phyloP scores from a whole-genome alignment of 2,888 invertebrate species.

The Kryphioiulus occultus region DNA sequence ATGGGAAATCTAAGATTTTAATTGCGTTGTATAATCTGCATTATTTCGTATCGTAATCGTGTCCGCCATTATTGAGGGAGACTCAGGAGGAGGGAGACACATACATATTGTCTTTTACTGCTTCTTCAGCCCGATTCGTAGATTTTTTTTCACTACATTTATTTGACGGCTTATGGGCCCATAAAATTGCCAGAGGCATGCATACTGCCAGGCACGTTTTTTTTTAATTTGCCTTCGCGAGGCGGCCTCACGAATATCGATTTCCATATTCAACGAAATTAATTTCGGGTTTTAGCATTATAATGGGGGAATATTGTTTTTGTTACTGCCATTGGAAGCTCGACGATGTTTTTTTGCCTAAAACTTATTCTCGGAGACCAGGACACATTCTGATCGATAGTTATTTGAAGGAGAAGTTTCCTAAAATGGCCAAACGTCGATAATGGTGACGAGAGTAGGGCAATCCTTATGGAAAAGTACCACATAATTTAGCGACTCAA shows the following conservation, averaged over 20 bases:
- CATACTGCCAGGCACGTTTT: neutral
- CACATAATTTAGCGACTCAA: no score
- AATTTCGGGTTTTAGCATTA: constrained; percentile 26
- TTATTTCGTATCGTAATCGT: constrained; percentile 43
- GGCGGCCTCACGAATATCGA: neutral
- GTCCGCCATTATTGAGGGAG: constrained; percentile 29
- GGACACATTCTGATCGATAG: neutral
- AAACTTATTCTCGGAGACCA: neutral
- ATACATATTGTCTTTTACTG: neutral
- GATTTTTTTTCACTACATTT: constrained; percentile 11
- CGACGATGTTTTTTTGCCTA: neutral
- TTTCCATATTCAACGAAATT: constrained; percentile 31
- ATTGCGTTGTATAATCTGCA: constrained; percentile 44
- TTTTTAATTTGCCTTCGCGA: neutral
- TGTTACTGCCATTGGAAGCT: neutral
- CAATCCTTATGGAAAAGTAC: no score
- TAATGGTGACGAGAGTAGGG: neutral
- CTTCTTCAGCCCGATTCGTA: constrained; percentile 30
- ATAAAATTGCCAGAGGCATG: neutral
- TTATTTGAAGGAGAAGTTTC: neutral
- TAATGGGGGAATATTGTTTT: constrained; percentile 18
- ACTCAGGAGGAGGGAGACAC: constrained; percentile 2
- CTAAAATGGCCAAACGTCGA: neutral
- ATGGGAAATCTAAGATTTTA: constrained; percentile 33
- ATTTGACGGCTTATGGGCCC: constrained; percentile 15